A percentile compares a stretch with the other conserved stretches of the same genome.
phyloP scores from a whole-genome alignment of 2,113 vertebrate genomes.

The Irena cyanogastra region DNA sequence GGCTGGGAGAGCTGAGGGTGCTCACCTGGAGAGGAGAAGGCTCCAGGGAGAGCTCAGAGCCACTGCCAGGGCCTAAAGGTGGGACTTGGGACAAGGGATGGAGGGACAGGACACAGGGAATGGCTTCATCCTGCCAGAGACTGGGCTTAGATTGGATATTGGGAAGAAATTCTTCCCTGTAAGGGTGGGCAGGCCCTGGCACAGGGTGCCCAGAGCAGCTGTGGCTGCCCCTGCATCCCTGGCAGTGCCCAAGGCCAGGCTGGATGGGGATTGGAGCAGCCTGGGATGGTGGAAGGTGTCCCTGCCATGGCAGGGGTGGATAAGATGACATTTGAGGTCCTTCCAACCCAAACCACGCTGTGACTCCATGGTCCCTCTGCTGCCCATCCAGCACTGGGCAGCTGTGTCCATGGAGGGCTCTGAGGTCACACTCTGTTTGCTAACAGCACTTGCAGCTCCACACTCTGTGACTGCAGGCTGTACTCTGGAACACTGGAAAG shows the following conservation, averaged over 20 bases:
- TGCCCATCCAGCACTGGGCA: background rate
- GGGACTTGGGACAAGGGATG: background rate
- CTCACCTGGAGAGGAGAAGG: background rate
- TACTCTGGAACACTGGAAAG: background rate
- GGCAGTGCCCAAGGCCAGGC: background rate
- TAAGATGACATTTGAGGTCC: background rate
- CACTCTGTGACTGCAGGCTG: background rate
- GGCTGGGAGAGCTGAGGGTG: background rate
- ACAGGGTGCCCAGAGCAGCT: background rate
- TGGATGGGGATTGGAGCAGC: background rate
- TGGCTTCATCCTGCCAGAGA: background rate
- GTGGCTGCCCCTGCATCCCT: background rate
- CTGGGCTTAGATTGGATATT: no score
- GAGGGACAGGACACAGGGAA: background rate
- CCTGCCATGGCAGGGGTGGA: background rate
- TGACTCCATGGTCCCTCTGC: background rate
- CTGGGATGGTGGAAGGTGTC: background rate
- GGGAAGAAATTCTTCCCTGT: accelerated
- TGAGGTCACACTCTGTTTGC: background rate
- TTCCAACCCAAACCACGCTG: background rate
- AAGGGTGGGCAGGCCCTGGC: background rate
- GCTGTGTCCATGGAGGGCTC: accelerated
- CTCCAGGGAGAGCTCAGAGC: background rate
- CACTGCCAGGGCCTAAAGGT: accelerated
- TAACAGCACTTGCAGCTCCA: background rate